Evolutionary conservation across 1,140 invertebrate species (phyloP), one percentile per base, ranked within the genome.

Genomic region (Drosophila busckii): DNA sequence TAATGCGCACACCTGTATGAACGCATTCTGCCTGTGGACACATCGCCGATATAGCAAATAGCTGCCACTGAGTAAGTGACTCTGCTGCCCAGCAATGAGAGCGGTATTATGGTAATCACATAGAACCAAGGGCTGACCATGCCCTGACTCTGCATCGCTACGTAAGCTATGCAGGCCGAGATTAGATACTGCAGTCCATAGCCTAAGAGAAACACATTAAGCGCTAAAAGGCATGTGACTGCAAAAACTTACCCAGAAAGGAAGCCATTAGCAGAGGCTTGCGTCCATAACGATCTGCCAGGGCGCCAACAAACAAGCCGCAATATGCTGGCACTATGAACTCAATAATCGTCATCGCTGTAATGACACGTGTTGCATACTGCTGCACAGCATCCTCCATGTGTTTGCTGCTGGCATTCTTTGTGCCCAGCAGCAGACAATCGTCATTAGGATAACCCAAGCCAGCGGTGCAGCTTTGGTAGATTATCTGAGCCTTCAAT

Each of bases 221-320:
- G 2, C 0, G 12, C 6, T 20, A 20, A 22, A 40, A 20, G 10
- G 1, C 3, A 17, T 7, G 8, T 1, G 16, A 9, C 8, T 15
- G 5, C 0, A 8, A 7, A 25, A 0, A 50, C 59, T 32, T n/a
- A 86, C 84, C 84, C 17, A 84, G 56, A 50, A 89, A 87, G 22
- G 89, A 84, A 10, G 85, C 58, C 16, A 93, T 62, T 7, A 94
- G 67, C 31, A 93, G 68, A 1, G 92, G 92, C 73, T 92, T 93
- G 7, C 93, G 89, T 10, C 93, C 93, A 87, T 92, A 89, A 9
- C 86, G 89, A 82, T 94, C 92, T 38, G 92, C 93, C 92, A 92
- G 93, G 4, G 92, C 90, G 26, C 93, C 93, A 4, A 93, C 68
- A 70, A 93, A 92, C 2, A 93, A 80, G 7, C 91, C 90, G 4